phyloP scores from a whole-genome alignment of 2,888 invertebrate genomes.

The Perithous albicinctus region DNA sequence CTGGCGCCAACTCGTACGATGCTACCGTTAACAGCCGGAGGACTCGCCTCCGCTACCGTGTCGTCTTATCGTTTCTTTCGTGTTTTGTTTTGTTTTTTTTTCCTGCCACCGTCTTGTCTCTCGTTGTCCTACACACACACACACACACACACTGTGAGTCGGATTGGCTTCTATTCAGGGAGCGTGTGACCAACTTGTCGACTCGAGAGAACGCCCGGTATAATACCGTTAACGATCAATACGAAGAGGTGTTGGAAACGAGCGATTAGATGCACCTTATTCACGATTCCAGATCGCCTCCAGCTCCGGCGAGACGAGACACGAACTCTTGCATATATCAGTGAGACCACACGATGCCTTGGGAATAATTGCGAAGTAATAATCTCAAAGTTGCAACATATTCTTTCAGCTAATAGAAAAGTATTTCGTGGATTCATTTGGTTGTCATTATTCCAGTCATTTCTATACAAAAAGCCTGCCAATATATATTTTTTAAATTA shows the following conservation, averaged over 20 bases:
- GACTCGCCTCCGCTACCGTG: conserved; percentile 9
- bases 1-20: conserved; percentile 34
- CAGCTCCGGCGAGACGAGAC: not conserved
- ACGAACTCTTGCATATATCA: not conserved
- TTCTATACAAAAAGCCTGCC: too few relatives aligned
- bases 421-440: not conserved
- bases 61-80: not conserved
- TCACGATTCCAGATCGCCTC: conserved; percentile 74
- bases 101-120: not conserved
- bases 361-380: not conserved
- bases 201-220: conserved; percentile 36
- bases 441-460: too few relatives aligned
- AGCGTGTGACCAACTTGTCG: conserved; percentile 68
- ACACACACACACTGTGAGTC: too few relatives aligned
- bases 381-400: not conserved
- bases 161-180: conserved; percentile 62
- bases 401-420: not conserved
- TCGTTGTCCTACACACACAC: conserved; percentile 22
- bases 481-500: too few relatives aligned
- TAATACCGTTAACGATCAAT: conserved; percentile 80
- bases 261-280: conserved; percentile 69
- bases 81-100: not conserved
- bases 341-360: not conserved
- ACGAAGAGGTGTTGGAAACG: conserved; percentile 2
- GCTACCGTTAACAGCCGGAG: conserved; percentile 28